Evolutionary conservation across 2,888 invertebrate genomes (phyloP).

Genomic region (Monochamus alternatus): DNA sequence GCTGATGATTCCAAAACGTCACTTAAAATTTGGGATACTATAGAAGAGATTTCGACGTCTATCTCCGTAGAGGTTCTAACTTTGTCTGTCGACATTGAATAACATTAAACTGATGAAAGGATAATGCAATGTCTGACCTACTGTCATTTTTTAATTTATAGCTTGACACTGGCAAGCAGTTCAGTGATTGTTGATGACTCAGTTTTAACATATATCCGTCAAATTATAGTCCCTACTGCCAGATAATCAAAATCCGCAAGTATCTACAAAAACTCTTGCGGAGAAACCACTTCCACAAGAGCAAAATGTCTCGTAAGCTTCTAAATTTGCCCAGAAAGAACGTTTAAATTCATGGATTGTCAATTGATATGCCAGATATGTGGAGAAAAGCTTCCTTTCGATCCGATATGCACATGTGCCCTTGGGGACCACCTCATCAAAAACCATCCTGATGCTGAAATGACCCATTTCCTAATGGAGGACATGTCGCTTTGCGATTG

Average conservation of each 20-base stretch:
- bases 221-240: slow-evolving; percentile 16
- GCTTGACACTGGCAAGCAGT: background rate
- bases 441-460: slow-evolving; percentile 62
- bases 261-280: background rate
- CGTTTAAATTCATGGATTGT: slow-evolving; percentile 26
- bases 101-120: background rate
- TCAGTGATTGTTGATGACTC: too few relatives aligned
- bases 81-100: background rate
- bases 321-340: slow-evolving; percentile 5
- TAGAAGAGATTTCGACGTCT: background rate
- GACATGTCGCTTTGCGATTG: slow-evolving; percentile 9
- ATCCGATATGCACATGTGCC: slow-evolving; percentile 54
- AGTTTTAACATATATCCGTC: background rate
- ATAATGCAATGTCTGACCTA: background rate
- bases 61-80: background rate
- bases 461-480: slow-evolving; percentile 60
- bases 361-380: slow-evolving; percentile 62
- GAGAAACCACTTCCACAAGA: background rate
- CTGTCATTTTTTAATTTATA: background rate
- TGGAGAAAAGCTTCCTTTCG: slow-evolving; percentile 60
- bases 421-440: slow-evolving; percentile 64
- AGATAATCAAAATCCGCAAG: slow-evolving; percentile 34
- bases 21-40: slow-evolving; percentile 3
- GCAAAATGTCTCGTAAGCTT: slow-evolving; percentile 30
- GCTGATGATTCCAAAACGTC: background rate